Evolutionary conservation across 2,888 invertebrate genomes (phyloP).

Genomic region (Hirtodrosophila alboralis): DNA sequence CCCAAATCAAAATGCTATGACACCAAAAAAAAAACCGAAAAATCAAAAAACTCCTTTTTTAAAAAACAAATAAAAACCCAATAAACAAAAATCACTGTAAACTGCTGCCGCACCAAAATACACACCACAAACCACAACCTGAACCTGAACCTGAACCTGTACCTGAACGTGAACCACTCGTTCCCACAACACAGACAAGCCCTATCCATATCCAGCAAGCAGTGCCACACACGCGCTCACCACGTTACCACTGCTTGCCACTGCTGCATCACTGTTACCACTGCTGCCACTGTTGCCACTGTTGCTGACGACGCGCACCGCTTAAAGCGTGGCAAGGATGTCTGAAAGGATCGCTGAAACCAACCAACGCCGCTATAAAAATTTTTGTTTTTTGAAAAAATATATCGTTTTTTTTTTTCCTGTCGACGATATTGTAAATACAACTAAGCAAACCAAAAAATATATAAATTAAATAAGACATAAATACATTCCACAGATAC

Average conservation of each 20-base stretch:
- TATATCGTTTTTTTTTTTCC: slow-evolving; percentile 17
- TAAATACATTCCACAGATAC: slow-evolving; percentile 18
- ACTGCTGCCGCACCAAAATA: slow-evolving; percentile 27
- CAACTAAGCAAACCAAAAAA: slow-evolving; percentile 33
- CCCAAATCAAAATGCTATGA: slow-evolving; percentile 38
- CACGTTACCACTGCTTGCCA: slow-evolving; percentile 47
- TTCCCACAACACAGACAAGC: slow-evolving; percentile 55
- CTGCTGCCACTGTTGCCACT: slow-evolving; percentile 39
- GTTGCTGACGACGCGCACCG: slow-evolving; percentile 42
- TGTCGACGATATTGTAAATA: slow-evolving; percentile 46
- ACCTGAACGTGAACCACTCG: slow-evolving; percentile 13
- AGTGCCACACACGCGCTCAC: too few species aligned
- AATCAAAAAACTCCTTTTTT: slow-evolving; percentile 4
- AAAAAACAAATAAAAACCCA: slow-evolving; percentile 25
- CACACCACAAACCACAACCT: slow-evolving; percentile 6
- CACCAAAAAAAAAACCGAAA: slow-evolving; percentile 22
- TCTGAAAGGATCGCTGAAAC: slow-evolving; percentile 26
- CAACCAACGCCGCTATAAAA: slow-evolving; percentile 23
- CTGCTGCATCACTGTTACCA: slow-evolving; percentile 35
- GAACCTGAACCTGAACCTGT: slow-evolving; percentile 17
- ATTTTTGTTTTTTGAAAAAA: slow-evolving; percentile 9
- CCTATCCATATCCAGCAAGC: slow-evolving; percentile 47
- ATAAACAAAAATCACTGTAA: slow-evolving; percentile 34
- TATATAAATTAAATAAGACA: slow-evolving; percentile 11
- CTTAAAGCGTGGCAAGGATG: slow-evolving; percentile 48